Conservation (phyloP, 2,888 invertebrate genomes). For the Nomada goodeniana region DNA sequence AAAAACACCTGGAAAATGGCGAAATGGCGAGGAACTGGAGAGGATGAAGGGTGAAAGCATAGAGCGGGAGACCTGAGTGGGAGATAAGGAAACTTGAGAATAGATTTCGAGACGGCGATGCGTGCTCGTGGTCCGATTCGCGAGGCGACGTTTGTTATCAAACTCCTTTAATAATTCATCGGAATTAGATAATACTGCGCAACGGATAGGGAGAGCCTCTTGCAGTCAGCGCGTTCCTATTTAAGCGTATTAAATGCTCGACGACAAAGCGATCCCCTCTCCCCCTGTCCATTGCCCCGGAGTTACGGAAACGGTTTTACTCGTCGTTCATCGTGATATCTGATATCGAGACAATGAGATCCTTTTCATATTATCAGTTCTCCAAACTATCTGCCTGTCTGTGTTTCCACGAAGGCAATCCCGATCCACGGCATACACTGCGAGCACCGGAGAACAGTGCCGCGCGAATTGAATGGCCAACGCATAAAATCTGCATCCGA, state of each 20-base stretch:
- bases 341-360: conserved; percentile 75
- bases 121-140: conserved; percentile 56
- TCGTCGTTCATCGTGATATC: conserved; percentile 70
- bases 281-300: neutral
- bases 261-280: conserved; percentile 40
- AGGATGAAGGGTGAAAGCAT: neutral
- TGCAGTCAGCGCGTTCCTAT: conserved; percentile 21
- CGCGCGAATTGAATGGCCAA: conserved; percentile 64
- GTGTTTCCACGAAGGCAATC: conserved; percentile 16
- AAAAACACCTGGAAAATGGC: neutral
- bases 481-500: conserved; percentile 65
- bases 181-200: conserved; percentile 73
- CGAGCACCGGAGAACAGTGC: conserved; percentile 31
- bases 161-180: conserved; percentile 78
- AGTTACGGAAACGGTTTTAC: conserved; percentile 69
- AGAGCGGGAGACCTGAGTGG: neutral
- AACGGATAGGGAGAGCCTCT: conserved; percentile 38
- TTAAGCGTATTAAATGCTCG: conserved; percentile 59
- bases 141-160: conserved; percentile 70
- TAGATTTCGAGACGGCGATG: conserved; percentile 47
- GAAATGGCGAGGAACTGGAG: neutral
- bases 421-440: conserved; percentile 43
- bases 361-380: conserved; percentile 52
- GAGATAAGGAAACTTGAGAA: conserved; percentile 52
- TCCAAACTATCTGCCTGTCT: conserved; percentile 59